Evolutionary conservation across 2,888 invertebrate genomes (phyloP).

Genomic region (Eulithis testata): DNA sequence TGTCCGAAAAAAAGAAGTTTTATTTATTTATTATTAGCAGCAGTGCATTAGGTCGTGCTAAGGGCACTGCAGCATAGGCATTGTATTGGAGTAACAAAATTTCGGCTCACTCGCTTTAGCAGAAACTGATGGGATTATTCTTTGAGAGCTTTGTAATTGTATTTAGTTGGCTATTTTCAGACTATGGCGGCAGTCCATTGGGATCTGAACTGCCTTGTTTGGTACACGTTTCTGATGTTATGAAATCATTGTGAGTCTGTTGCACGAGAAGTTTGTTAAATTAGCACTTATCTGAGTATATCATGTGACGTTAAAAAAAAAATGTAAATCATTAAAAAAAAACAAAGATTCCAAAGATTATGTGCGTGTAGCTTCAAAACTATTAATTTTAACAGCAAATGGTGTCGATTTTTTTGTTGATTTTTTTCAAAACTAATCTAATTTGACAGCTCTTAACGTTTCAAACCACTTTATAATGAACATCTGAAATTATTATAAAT

Average conservation of each 20-base stretch:
- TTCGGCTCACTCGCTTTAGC: conserved; percentile 8
- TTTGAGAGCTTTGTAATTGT: conserved; percentile 25
- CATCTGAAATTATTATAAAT: neutral
- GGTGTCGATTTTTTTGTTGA: too few species aligned
- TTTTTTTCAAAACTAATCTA: too few species aligned
- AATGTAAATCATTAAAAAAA: too few species aligned
- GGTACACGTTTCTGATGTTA: neutral
- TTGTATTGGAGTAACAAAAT: conserved; percentile 8
- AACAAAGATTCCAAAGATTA: too few species aligned
- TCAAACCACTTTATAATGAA: too few species aligned
- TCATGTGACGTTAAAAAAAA: too few species aligned
- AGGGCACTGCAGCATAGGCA: conserved; percentile 1
- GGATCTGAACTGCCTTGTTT: neutral
- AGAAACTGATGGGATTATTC: conserved; percentile 22
- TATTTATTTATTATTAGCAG: neutral
- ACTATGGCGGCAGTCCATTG: neutral
- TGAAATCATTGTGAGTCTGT: neutral
- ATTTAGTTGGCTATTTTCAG: conserved; percentile 8
- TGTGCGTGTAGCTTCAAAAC: too few species aligned
- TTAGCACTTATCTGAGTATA: too few species aligned
- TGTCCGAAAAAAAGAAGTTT: too few species aligned
- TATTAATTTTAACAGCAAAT: too few species aligned
- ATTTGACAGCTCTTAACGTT: too few species aligned
- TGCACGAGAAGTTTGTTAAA: too few species aligned
- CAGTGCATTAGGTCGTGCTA: neutral